Percentiles rank a stretch among this genome's conserved stretches.
Evolutionary conservation across 2,797 vertebrate genomes (phyloP).

Genomic region (Pelobates cultripes): DNA sequence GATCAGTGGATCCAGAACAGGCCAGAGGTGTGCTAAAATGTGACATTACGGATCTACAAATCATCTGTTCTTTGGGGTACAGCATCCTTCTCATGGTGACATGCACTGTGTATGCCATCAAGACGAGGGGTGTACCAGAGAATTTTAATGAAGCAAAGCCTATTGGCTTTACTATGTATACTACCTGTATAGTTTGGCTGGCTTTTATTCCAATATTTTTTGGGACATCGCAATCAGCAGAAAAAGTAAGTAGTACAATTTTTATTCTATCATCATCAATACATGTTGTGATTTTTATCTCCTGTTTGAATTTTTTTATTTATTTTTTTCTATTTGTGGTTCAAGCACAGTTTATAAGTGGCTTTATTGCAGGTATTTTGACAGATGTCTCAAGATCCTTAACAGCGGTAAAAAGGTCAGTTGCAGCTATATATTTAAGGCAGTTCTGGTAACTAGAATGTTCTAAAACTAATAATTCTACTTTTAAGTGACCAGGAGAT

Average conservation of each 20-base stretch:
- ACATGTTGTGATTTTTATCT: not conserved
- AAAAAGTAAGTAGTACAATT: slow-evolving; percentile 87
- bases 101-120: slow-evolving; percentile 99
- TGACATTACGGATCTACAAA: slow-evolving; percentile 98
- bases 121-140: slow-evolving; percentile 97
- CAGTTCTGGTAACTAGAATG: no score
- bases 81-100: slow-evolving; percentile 99
- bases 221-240: slow-evolving; percentile 97
- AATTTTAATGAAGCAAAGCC: slow-evolving; percentile 99
- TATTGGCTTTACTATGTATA: slow-evolving; percentile 99
- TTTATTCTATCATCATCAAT: not conserved
- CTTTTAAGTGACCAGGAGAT: no score
- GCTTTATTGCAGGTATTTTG: no score
- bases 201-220: slow-evolving; percentile 99
- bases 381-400: no score
- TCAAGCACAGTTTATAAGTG: no score
- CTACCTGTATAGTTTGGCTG: slow-evolving; percentile 98
- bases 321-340: not conserved
- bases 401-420: no score
- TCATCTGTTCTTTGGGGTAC: slow-evolving; percentile 97
- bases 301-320: not conserved
- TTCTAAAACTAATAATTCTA: no score
- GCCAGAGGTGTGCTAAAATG: slow-evolving; percentile 96
- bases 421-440: no score
- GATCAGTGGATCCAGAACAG: slow-evolving; percentile 88